Evolutionary conservation across 1,140 invertebrate genomes (phyloP), one percentile per base, ranked within the genome.

Genomic region (Mactra quadrangularis): DNA sequence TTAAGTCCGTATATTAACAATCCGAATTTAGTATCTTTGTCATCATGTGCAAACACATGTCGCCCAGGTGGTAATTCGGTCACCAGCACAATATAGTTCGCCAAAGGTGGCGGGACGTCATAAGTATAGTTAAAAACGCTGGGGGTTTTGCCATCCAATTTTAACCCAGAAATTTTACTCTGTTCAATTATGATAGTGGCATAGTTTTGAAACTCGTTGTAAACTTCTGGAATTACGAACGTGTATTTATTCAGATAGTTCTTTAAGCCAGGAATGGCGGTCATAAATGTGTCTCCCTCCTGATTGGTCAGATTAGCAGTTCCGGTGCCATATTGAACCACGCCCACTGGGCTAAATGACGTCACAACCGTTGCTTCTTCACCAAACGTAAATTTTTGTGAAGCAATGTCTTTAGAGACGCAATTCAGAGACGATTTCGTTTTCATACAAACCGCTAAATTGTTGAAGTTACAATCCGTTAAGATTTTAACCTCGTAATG

Each of bases 171-270:
- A 15, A 7, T 7, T 41, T 41, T 41, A 15, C 15, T 41, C 15
- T 15, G 6, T 41, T 41, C 6, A 7, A 41, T 15, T 7, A 41
- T 41, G 38, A 41, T 41, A 41, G 38, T 15, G 38, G 15, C 15
- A 15, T 41, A 41, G 15, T 41, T 41, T 15, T 41, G 38, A 15
- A 41, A 41, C 15, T 41, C 6, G 6, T 41, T 41, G 35, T 62
- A 62, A 35, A 38, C 25, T 4, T 62, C 4, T 62, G 59, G 59
- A 19, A 62, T 38, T 11, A 38, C 33, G 59, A 62, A 62, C n/a
- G 31, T 33, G 33, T 62, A 62, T 4, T 25, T 35, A n/a, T 62
- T 62, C 31, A 62, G 59, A n/a, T 62, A 62, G 35, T 62, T 62
- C 6, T 35, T 62, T 22, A 41, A 19, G 31, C 59, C 59, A n/a